Evolutionary conservation across 2,797 vertebrate genomes (phyloP), one percentile per base, ranked within the genome.

Genomic region (Myiotriccus ornatus): DNA sequence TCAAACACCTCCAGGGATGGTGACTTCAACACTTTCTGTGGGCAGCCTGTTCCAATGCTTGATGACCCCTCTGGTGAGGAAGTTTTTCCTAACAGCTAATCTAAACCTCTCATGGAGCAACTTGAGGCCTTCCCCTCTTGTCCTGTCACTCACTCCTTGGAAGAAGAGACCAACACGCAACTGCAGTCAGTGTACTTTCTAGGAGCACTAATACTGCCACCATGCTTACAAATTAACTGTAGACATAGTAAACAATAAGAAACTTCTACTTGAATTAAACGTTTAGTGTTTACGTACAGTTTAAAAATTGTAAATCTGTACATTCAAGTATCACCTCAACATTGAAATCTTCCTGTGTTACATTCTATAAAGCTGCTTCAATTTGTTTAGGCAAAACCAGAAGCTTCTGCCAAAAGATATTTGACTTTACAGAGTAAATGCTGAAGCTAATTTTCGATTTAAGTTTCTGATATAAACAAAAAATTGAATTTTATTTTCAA

Each of bases 81-180:
- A 17, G 6, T 16, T 69, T 37, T 84, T 67, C 35, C 22, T 53
- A 7, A 41, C 7, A 30, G 14, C 5, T 15, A 4, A 55, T 4
- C 14, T 43, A 82, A 79, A 55, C 4, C 5, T 52, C 19, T 28
- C 25, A 8, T 24, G 10, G 21, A 22, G 17, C 24, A 77, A n/a
- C 32, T 7, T 46, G 30, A 17, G 55, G 9, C 6, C 0, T 0
- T 47, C 73, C 52, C 13, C 14, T 60, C 57, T 64, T 39, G 32
- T 35, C 32, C 44, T 47, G 8, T 37, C 20, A 16, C 39, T 46
- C 46, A 4, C 5, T 32, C 25, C 44, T 8, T 30, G 6, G 14
- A 23, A 41, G 41, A 62, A 34, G 41, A 55, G n/a, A 64, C 17
- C 7, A 19, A 22, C 14, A 14, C 1, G 3, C 14, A n/a, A 16